Evolutionary conservation across 2,797 vertebrate species (phyloP), one percentile per base, ranked within the genome.

Genomic region (Phrynocephalus forsythii): DNA sequence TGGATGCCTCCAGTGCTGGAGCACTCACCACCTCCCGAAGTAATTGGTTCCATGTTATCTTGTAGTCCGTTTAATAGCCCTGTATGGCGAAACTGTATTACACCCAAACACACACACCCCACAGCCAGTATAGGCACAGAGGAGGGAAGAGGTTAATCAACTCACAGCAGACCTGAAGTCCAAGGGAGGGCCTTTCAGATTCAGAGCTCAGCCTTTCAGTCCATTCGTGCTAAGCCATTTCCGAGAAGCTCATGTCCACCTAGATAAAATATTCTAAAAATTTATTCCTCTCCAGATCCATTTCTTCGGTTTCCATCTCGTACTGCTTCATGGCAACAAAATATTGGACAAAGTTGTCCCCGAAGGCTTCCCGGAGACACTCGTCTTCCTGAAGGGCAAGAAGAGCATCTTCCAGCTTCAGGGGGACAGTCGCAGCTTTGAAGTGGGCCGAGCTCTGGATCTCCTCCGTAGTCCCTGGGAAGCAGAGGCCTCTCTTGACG

Each of bases 211-310:
- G 28, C 9, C 26, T 52, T 22, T 86, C 79, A 86, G n/a, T 56
- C 69, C 52, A 60, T 28, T 69, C 52, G 13, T 56, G 52, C 79
- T 44, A 24, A 56, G 44, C 15, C 8, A 56, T 3, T 71, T 66
- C 52, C 18, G n/a, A 76, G 67, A 28, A 9, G 9, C 26, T 60
- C 13, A 5, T 1, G 38, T 60, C 22, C 30, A 26, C 68, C 94
- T 98, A 99, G 93, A 99, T 99, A 90, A 99, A 99, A 94, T 99
- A 99, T 66, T 98, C 98, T 80, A 99, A 94, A 93, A 98, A 98
- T 94, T 98, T 99, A 94, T 98, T 98, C 85, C 97, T 97, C 92
- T 99, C 98, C 0, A 96, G 95, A 79, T 99, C 98, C 87, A 97
- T 93, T 94, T 98, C 97, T 95, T 99, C 97, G 0, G 97, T 98